phyloP scores from a whole-genome alignment of 2,113 vertebrate genomes.

The Boleophthalmus pectinirostris region DNA sequence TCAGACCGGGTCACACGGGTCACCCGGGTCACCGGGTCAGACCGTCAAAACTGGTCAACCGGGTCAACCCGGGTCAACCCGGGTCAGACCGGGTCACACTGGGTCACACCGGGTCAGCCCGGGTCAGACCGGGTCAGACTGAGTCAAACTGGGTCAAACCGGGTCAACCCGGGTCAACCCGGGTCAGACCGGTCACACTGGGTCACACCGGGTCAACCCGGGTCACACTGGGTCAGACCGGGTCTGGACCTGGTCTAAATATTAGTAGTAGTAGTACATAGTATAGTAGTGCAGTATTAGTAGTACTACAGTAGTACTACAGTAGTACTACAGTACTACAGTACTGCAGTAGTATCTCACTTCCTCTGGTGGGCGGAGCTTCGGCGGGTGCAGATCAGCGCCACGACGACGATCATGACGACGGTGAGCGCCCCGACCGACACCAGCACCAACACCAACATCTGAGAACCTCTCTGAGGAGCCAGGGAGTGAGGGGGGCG shows the following conservation, averaged over 20 bases:
- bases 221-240: background rate
- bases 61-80: background rate
- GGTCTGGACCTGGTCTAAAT: background rate
- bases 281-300: too few relatives aligned
- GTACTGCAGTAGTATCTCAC: slow-evolving; percentile 70
- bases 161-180: too few relatives aligned
- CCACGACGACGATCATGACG: slow-evolving; percentile 82
- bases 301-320: background rate
- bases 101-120: too few relatives aligned
- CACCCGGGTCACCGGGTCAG: background rate
- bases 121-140: too few relatives aligned
- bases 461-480: slow-evolving; percentile 89
- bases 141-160: too few relatives aligned
- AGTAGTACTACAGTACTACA: background rate
- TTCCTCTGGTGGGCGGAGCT: slow-evolving; percentile 93
- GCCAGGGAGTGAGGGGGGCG: slow-evolving; percentile 90
- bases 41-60: background rate
- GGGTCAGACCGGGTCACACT: too few relatives aligned
- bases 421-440: slow-evolving; percentile 85
- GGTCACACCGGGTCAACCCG: too few relatives aligned
- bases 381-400: slow-evolving; percentile 87
- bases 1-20: background rate
- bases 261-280: background rate
- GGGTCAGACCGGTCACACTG: too few relatives aligned
- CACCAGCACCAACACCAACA: slow-evolving; percentile 89